These are phyloP conservation scores for Acanthosoma haemorrhoidale DNA, from an alignment of 2,888 invertebrate species.

Conservation along the genomic window DNA sequence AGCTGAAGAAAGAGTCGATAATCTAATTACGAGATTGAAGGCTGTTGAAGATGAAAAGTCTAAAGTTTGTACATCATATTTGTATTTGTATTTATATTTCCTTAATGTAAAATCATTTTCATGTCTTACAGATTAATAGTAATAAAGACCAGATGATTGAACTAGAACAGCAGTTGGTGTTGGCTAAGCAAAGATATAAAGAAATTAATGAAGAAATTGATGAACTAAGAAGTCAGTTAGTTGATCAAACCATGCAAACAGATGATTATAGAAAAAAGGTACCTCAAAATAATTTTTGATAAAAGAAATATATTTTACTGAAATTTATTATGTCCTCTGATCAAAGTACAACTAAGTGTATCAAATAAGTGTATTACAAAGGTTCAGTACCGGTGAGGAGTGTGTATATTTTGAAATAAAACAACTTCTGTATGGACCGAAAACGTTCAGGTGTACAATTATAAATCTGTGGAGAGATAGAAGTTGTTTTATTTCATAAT, in stretches of 20 bases:
- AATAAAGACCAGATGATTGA: slow-evolving; percentile 60
- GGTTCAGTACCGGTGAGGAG: too few relatives aligned
- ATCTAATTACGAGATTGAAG: slow-evolving; percentile 53
- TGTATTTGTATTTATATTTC: too few relatives aligned
- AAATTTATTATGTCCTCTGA: too few relatives aligned
- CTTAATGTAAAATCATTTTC: neutral
- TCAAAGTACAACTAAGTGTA: too few relatives aligned
- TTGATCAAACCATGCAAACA: slow-evolving; percentile 61
- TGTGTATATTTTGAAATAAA: too few relatives aligned
- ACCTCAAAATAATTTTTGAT: slow-evolving; percentile 32
- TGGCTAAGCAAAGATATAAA: slow-evolving; percentile 53
- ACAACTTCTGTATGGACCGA: too few relatives aligned
- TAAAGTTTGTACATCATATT: too few relatives aligned
- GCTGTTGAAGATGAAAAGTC: slow-evolving; percentile 47
- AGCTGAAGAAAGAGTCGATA: slow-evolving; percentile 56
- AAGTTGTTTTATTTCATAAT: too few relatives aligned
- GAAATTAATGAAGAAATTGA: slow-evolving; percentile 57
- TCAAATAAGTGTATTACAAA: too few relatives aligned
- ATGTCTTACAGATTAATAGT: slow-evolving; percentile 44
- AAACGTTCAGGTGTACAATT: too few relatives aligned
- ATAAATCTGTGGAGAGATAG: too few relatives aligned
- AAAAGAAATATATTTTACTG: neutral
- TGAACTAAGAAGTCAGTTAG: slow-evolving; percentile 49
- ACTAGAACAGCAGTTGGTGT: slow-evolving; percentile 53
- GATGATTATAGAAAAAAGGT: slow-evolving; percentile 64